These are phyloP conservation scores for Emydura subglobosa DNA, from an alignment of 2,113 vertebrate genomes.

Conservation along the genomic window DNA sequence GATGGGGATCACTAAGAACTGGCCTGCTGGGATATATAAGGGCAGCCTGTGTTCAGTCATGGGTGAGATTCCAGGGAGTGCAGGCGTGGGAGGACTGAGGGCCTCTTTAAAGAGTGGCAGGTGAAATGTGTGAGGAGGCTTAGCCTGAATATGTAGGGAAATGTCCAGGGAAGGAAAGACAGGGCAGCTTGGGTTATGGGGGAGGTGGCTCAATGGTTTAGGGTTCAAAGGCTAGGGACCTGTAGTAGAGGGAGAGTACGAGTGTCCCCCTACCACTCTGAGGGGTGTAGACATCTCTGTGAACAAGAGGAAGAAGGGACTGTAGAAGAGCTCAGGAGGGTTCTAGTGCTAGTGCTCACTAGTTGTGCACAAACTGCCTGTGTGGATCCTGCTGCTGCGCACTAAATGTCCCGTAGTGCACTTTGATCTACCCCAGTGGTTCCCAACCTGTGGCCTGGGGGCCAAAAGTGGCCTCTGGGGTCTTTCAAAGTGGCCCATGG, in stretches of 20 bases:
- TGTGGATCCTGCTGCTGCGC: too few species aligned
- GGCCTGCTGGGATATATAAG: background rate
- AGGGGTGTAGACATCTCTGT: fast-evolving
- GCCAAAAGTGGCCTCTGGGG: too few species aligned
- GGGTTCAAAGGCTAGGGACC: background rate
- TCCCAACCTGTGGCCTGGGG: too few species aligned
- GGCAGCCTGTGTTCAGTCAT: too few species aligned
- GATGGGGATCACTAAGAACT: background rate
- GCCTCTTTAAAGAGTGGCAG: background rate
- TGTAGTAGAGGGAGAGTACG: background rate
- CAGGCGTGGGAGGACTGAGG: background rate
- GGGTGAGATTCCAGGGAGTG: too few species aligned
- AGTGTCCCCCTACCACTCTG: background rate
- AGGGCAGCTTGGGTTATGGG: background rate
- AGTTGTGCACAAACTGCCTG: too few species aligned
- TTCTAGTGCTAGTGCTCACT: background rate
- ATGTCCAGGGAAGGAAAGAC: background rate
- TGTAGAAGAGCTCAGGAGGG: background rate
- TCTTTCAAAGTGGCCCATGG: too few species aligned
- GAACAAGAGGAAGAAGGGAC: background rate
- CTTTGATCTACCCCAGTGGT: too few species aligned
- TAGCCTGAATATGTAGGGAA: fast-evolving
- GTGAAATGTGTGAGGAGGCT: background rate
- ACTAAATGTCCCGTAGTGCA: too few species aligned
- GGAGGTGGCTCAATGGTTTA: fast-evolving